phyloP scores from a whole-genome alignment of 2,888 invertebrate species.

The Drosophila silvestris region DNA sequence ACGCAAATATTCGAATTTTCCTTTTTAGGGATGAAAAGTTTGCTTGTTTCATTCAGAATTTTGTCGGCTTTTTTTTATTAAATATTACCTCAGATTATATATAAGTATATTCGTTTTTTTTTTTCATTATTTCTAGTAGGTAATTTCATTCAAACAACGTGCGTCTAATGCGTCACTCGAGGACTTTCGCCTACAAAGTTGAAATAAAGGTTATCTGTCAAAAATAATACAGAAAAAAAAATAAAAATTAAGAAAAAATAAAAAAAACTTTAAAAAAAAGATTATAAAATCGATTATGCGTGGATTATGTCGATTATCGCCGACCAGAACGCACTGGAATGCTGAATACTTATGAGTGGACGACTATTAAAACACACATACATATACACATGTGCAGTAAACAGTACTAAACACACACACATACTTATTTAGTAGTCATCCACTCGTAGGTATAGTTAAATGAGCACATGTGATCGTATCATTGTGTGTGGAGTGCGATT shows the following conservation, averaged over 20 bases:
- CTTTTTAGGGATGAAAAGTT: not conserved
- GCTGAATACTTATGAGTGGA: not conserved
- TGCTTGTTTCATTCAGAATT: not conserved
- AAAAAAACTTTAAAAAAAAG: too few species aligned
- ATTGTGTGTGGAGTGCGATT: conserved; percentile 8
- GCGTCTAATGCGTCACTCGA: not conserved
- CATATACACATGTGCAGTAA: not conserved
- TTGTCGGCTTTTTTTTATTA: not conserved
- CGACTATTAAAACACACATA: not conserved
- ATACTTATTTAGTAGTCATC: not conserved
- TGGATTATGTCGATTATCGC: conserved; percentile 8
- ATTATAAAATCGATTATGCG: conserved; percentile 35
- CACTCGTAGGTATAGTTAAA: conserved; percentile 34
- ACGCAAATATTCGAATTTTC: not conserved
- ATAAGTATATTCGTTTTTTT: not conserved
- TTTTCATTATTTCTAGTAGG: not conserved
- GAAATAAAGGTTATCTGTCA: not conserved
- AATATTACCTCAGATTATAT: not conserved
- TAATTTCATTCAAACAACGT: not conserved
- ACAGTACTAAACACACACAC: not conserved
- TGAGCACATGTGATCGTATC: conserved; percentile 46
- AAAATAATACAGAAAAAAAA: not conserved
- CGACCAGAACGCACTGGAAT: not conserved
- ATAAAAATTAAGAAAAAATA: not conserved
- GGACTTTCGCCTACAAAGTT: not conserved